A percentile compares a stretch with the other conserved stretches of the same genome.
Evolutionary conservation across 2,113 vertebrate species (phyloP).

Genomic region (Psilopogon haemacephalus): DNA sequence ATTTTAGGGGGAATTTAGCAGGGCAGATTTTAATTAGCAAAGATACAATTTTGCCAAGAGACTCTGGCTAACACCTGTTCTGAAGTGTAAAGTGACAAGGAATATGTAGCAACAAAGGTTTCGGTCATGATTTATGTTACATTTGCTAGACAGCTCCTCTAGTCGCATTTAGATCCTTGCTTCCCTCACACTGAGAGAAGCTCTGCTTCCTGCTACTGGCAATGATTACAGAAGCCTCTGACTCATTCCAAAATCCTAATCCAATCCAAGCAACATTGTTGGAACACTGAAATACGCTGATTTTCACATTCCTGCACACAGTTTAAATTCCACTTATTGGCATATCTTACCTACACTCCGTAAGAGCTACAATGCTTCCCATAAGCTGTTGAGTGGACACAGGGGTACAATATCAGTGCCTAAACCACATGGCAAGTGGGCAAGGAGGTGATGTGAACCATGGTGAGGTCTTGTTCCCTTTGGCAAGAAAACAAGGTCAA

Average conservation of each 20-base stretch:
- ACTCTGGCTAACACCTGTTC: conserved; percentile 43
- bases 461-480: neutral
- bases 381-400: neutral
- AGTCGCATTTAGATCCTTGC: neutral
- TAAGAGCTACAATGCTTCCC: neutral
- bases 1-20: conserved; percentile 27
- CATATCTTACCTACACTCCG: neutral
- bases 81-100: neutral
- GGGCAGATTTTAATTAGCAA: conserved; percentile 45
- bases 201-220: neutral
- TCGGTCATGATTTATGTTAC: neutral
- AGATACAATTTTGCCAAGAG: conserved; percentile 38
- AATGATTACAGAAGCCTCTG: neutral
- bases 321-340: neutral
- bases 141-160: neutral
- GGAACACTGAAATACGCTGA: neutral
- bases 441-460: neutral
- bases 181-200: neutral
- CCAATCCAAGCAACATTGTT: neutral
- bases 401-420: neutral
- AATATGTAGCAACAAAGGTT: neutral
- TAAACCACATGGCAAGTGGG: fast-evolving
- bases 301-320: neutral
- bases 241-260: neutral
- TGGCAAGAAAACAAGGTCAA: neutral